A percentile compares a stretch with the other conserved stretches of the same genome.
Conservation (phyloP, 2,888 invertebrate genomes). For the Metacarcinus magister region DNA sequence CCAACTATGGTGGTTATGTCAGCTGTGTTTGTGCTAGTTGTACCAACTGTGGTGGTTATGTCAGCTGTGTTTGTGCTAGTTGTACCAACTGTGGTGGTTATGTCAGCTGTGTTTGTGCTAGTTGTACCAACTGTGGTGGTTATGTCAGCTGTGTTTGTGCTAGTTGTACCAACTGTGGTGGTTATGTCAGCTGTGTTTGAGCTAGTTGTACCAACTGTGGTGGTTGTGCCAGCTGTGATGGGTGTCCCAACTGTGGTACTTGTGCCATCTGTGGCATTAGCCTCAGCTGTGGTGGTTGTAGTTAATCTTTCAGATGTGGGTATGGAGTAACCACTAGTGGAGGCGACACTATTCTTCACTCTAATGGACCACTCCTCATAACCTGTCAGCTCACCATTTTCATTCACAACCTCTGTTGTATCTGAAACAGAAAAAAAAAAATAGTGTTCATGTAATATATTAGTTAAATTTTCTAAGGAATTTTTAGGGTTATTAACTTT, state of each 20-base stretch:
- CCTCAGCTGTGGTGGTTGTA: background rate
- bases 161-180: background rate
- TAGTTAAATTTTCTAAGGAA: background rate
- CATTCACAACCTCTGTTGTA: slow-evolving; percentile 65
- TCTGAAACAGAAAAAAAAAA: slow-evolving; percentile 59
- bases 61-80: background rate
- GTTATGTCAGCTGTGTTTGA: background rate
- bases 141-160: background rate
- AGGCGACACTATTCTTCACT: background rate
- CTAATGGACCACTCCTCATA: slow-evolving; percentile 61
- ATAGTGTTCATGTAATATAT: background rate
- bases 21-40: background rate
- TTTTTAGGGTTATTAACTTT: too few relatives aligned
- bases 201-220: background rate
- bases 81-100: background rate
- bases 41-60: background rate
- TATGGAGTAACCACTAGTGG: background rate
- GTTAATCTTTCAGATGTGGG: background rate
- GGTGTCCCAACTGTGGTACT: background rate
- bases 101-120: background rate
- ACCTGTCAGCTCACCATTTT: slow-evolving; percentile 66
- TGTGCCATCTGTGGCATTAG: background rate
- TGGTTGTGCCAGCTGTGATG: background rate
- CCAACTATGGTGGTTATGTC: background rate
- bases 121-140: background rate